These are phyloP conservation scores for Numenius arquata DNA, from an alignment of 2,113 vertebrate species.

Conservation along the genomic window DNA sequence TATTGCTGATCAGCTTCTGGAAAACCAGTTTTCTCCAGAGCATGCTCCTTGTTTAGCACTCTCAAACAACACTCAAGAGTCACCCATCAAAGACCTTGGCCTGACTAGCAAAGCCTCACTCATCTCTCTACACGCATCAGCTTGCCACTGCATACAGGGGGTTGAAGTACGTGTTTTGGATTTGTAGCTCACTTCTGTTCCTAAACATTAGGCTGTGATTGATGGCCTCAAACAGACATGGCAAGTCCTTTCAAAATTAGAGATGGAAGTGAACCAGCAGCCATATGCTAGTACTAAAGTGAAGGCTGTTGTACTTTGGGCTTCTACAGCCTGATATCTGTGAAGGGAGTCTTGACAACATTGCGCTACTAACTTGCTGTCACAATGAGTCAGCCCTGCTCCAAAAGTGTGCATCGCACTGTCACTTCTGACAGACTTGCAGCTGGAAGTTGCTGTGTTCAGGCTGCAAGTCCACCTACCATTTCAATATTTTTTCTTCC, in stretches of 20 bases:
- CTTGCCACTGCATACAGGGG: not conserved
- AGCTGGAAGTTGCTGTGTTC: not conserved
- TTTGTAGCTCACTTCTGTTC: not conserved
- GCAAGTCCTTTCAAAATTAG: not conserved
- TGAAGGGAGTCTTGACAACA: not conserved
- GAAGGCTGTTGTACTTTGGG: slow-evolving; percentile 6
- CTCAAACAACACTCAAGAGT: not conserved
- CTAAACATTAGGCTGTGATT: not conserved
- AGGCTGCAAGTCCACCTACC: not conserved
- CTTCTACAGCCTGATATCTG: not conserved
- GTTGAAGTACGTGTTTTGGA: not conserved
- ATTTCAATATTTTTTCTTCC: not conserved
- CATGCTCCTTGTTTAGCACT: not conserved
- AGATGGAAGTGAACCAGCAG: slow-evolving; percentile 19
- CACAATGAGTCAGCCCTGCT: not conserved
- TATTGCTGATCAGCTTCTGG: not conserved
- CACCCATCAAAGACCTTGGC: not conserved
- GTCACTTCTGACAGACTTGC: not conserved
- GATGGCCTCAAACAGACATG: not conserved
- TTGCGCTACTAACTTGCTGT: not conserved
- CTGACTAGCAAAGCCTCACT: not conserved
- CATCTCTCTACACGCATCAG: not conserved
- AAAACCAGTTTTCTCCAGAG: not conserved
- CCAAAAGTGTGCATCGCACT: not conserved
- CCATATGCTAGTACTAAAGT: not conserved